Evolutionary conservation across 2,113 vertebrate genomes (phyloP).

Genomic region (Callipepla californica): DNA sequence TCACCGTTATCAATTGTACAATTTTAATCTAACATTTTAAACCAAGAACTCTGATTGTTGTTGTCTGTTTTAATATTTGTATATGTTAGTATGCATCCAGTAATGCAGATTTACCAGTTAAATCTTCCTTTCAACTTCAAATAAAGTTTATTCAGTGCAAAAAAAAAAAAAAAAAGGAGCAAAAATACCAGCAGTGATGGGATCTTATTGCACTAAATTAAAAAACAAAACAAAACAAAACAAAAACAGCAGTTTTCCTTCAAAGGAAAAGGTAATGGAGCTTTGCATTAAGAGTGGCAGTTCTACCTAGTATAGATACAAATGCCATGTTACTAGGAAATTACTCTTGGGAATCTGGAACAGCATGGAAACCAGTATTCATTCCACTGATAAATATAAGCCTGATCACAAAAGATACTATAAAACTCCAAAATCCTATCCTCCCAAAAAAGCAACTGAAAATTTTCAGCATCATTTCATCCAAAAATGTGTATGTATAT

Average conservation of each 20-base stretch:
- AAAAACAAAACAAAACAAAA: background rate
- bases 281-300: background rate
- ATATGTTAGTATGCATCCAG: too few relatives aligned
- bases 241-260: background rate
- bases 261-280: background rate
- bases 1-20: background rate
- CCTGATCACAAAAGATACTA: background rate
- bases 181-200: background rate
- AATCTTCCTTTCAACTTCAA: background rate
- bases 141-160: background rate
- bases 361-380: background rate
- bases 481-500: background rate
- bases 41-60: background rate
- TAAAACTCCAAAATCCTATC: background rate
- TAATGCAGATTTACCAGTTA: background rate
- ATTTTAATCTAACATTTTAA: background rate
- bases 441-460: accelerated
- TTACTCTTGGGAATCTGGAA: background rate
- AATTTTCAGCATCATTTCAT: background rate
- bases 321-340: background rate
- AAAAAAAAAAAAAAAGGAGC: background rate
- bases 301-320: accelerated
- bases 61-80: background rate
- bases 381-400: background rate
- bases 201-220: background rate